A percentile compares a stretch with the other conserved stretches of the same genome.
Evolutionary conservation across 2,888 invertebrate species (phyloP).

Genomic region (Pedicia rivosa): DNA sequence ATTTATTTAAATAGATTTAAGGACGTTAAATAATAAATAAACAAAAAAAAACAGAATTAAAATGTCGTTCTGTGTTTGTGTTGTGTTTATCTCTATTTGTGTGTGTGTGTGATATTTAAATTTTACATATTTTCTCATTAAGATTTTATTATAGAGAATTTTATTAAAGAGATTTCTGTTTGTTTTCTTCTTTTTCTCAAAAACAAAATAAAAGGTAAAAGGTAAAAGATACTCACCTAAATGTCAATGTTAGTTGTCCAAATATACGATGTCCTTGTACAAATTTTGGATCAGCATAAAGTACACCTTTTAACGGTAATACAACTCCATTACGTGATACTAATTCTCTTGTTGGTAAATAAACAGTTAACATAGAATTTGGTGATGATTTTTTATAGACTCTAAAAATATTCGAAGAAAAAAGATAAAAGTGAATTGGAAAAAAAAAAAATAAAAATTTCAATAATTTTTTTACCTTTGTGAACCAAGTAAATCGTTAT

Average conservation of each 20-base stretch:
- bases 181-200: not conserved
- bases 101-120: no score
- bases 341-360: conserved; percentile 66
- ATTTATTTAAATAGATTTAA: no score
- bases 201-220: not conserved
- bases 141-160: no score
- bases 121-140: no score
- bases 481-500: conserved; percentile 1
- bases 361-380: conserved; percentile 69
- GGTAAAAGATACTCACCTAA: conserved; percentile 43
- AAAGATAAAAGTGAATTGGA: not conserved
- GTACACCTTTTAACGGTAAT: conserved; percentile 75
- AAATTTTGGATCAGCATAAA: conserved; percentile 80
- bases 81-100: no score
- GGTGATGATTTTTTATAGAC: conserved; percentile 80
- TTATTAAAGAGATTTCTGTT: not conserved
- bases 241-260: conserved; percentile 78
- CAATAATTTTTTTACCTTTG: not conserved
- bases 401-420: conserved; percentile 21
- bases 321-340: conserved; percentile 56
- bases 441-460: not conserved
- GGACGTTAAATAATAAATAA: no score
- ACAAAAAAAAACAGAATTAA: no score
- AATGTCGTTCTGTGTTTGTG: no score
- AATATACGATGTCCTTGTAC: conserved; percentile 62